These are phyloP conservation scores for Muscidifurax raptorellus DNA, from an alignment of 1,140 invertebrate genomes.

Conservation along the genomic window DNA sequence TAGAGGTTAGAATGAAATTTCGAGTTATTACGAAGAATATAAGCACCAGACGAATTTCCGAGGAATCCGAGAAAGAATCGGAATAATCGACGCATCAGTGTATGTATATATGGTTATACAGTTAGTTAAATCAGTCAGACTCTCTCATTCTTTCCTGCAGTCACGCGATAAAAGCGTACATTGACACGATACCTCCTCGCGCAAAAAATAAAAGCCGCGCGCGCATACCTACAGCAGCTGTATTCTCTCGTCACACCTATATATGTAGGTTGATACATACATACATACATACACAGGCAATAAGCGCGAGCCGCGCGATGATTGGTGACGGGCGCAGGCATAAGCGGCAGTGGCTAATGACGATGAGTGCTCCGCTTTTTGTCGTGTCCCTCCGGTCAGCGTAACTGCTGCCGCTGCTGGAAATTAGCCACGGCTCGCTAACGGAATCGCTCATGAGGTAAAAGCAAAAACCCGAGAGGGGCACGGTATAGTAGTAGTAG, in stretches of 20 bases:
- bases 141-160: background rate
- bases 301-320: constrained; percentile 51
- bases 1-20: background rate
- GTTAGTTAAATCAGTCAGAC: constrained; percentile 40
- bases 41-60: background rate
- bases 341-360: constrained; percentile 63
- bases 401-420: constrained; percentile 1
- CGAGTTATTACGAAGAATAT: background rate
- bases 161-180: constrained; percentile 23
- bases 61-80: background rate
- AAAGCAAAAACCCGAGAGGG: constrained; percentile 2
- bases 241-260: background rate
- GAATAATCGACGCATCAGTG: constrained; percentile 45
- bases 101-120: constrained; percentile 30
- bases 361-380: constrained; percentile 61
- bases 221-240: background rate
- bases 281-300: background rate
- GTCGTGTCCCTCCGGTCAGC: constrained; percentile 30
- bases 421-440: constrained; percentile 50
- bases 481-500: too few relatives aligned
- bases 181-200: background rate
- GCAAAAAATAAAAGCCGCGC: background rate
- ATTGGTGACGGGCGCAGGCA: constrained; percentile 60
- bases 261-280: background rate
- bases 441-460: constrained; percentile 45